phyloP scores from a whole-genome alignment of 2,113 vertebrate genomes.

The Phylloscopus trochilus region DNA sequence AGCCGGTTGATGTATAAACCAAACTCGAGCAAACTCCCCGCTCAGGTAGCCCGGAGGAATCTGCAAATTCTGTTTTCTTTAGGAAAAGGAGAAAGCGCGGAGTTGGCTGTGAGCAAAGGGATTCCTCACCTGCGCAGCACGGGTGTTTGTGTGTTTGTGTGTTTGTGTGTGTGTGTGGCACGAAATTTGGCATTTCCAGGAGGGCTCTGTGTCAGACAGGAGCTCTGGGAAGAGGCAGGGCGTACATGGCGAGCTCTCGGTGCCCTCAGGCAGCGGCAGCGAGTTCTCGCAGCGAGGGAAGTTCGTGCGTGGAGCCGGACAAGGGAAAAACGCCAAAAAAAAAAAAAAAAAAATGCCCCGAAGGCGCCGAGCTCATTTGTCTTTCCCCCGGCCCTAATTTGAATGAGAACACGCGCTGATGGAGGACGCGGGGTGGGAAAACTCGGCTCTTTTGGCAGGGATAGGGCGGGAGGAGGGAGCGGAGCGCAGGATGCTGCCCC shows the following conservation, averaged over 20 bases:
- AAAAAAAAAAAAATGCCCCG: slow-evolving; percentile 78
- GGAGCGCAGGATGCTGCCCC: background rate
- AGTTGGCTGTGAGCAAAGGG: background rate
- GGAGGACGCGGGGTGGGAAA: slow-evolving; percentile 43
- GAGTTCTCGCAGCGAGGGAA: background rate
- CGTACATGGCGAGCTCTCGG: rapidly evolving
- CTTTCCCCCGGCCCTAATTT: slow-evolving; percentile 78
- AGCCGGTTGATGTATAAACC: background rate
- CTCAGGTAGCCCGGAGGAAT: background rate
- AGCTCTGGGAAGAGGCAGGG: background rate
- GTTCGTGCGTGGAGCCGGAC: slow-evolving; percentile 61
- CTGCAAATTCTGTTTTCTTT: background rate
- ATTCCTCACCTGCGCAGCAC: background rate
- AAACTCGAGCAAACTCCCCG: background rate
- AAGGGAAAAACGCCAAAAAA: too few relatives aligned
- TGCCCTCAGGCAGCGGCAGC: background rate
- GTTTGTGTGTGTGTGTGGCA: rapidly evolving
- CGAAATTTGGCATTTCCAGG: rapidly evolving
- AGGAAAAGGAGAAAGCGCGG: background rate
- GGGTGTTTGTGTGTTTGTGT: rapidly evolving
- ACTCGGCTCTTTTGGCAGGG: background rate
- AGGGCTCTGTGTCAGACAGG: rapidly evolving
- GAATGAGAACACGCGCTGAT: slow-evolving; percentile 78
- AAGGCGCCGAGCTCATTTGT: slow-evolving; percentile 78
- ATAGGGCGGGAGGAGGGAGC: background rate